Evolutionary conservation across 2,888 invertebrate species (phyloP).

Genomic region (Ypsolopha sequella): DNA sequence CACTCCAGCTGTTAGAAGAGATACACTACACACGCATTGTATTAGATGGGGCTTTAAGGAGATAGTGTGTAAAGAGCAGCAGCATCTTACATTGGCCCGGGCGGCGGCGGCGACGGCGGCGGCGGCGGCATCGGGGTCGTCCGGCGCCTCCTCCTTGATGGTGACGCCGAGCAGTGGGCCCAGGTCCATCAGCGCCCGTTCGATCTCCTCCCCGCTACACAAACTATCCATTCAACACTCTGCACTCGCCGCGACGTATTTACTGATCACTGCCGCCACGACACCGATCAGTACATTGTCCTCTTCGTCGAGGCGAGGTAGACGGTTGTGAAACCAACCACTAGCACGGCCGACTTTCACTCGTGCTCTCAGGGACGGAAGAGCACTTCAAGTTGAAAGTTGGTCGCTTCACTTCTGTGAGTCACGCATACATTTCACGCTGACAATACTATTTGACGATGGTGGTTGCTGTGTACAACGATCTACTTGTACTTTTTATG

Average conservation of each 20-base stretch:
- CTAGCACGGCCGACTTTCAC: neutral
- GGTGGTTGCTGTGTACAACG: too few species aligned
- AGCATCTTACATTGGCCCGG: slow-evolving; percentile 31
- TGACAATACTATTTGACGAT: neutral
- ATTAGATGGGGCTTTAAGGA: too few species aligned
- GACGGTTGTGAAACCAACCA: neutral
- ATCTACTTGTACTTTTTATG: too few species aligned
- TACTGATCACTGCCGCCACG: neutral
- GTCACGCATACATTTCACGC: neutral
- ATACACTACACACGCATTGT: too few species aligned
- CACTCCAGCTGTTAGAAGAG: too few species aligned
- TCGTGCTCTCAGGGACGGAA: neutral
- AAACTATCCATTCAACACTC: slow-evolving; percentile 23
- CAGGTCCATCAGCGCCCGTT: slow-evolving; percentile 61
- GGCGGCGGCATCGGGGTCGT: slow-evolving; percentile 35
- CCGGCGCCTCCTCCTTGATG: slow-evolving; percentile 57
- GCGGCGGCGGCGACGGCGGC: slow-evolving; percentile 16
- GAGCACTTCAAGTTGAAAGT: too few species aligned
- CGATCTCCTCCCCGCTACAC: slow-evolving; percentile 56
- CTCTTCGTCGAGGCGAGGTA: neutral
- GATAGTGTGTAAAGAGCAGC: too few species aligned
- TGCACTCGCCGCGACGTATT: too few species aligned
- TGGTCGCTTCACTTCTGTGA: neutral
- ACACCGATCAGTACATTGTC: neutral
- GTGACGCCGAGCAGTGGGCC: slow-evolving; percentile 58